Base-by-base conservation (phyloP, 2,113 vertebrate genomes). In the Hippocampus comes region DNA sequence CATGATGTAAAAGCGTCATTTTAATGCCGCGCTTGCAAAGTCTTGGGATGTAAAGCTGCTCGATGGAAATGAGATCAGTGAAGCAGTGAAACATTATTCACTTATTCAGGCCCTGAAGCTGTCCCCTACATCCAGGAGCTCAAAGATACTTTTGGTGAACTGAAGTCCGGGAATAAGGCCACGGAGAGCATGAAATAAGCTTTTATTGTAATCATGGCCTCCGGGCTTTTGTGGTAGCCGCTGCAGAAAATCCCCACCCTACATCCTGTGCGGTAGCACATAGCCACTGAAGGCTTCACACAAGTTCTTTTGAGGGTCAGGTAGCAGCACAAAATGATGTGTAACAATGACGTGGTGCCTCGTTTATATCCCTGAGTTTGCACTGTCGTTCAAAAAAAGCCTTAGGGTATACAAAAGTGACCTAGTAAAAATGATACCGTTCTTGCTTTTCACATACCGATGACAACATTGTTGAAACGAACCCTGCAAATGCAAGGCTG, bases 141-240 rank as follows among this genome's bases (percentile, higher is more conserved):
- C 72, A 68, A 34, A 48, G 74, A 80, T 76, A 72, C 72, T 74
- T 82, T 72, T 73, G 46, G 77, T 82, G 57, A 80, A 73, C 74
- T 18, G 8, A 67, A 63, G 18, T 56, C 46, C 76, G 77, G 83
- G 76, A 85, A 63, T 78, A 53, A 70, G 49, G 15, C 75, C 70
- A 73, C 18, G 5, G 63, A 66, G 77, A 82, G 76, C 83, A 84
- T 82, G 70, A 87, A 86, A 79, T 74, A 61, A 70, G 69, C 74
- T 83, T 86, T 80, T 68, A 74, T 85, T 74, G 73, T 78, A 78
- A 84, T 75, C 75, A 79, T 18, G 70, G 78, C 75, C 80, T 78
- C 38, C 46, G 5, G 78, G 74, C 75, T 84, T 84, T 84, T 79
- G 78, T 74, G 71, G 77, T 43, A 68, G 77, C 80, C 83, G 63